Conservation (phyloP, 2,888 invertebrate genomes). For the Cyclophora punctaria region DNA sequence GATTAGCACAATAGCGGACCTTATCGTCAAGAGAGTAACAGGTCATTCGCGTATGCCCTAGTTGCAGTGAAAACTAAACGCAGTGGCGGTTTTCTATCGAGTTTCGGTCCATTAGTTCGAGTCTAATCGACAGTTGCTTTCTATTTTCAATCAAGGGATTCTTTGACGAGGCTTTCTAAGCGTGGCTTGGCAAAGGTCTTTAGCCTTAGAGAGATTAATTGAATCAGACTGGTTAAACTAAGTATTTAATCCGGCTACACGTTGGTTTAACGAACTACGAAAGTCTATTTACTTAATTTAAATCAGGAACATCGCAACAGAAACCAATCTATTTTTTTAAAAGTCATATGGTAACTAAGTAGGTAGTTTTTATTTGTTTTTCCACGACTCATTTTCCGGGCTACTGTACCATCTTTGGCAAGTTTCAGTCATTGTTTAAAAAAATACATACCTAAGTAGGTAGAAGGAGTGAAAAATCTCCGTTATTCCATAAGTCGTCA, state of each 20-base stretch:
- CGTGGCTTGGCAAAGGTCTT: neutral
- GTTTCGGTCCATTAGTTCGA: slow-evolving; percentile 57
- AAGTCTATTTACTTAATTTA: too few relatives aligned
- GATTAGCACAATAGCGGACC: slow-evolving; percentile 31
- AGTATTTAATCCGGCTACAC: too few relatives aligned
- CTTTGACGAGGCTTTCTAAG: slow-evolving; percentile 3
- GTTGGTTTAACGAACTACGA: too few relatives aligned
- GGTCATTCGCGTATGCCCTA: slow-evolving; percentile 57
- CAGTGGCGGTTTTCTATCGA: slow-evolving; percentile 62
- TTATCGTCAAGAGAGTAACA: slow-evolving; percentile 49
- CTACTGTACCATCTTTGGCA: too few relatives aligned
- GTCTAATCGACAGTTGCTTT: slow-evolving; percentile 48
- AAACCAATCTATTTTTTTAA: too few relatives aligned
- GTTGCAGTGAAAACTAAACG: slow-evolving; percentile 63
- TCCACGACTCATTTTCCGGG: too few relatives aligned
- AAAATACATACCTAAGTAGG: neutral
- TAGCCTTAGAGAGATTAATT: too few relatives aligned
- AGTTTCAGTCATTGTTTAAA: too few relatives aligned
- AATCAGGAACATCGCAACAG: too few relatives aligned
- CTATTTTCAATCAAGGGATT: slow-evolving; percentile 41
- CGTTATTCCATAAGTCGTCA: slow-evolving; percentile 38
- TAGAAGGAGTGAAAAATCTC: slow-evolving; percentile 25
- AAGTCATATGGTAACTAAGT: slow-evolving; percentile 2
- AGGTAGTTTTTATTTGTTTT: too few relatives aligned
- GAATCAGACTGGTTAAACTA: too few relatives aligned